Base-by-base conservation (phyloP, 2,797 vertebrate genomes). In the Uromys caudimaculatus region DNA sequence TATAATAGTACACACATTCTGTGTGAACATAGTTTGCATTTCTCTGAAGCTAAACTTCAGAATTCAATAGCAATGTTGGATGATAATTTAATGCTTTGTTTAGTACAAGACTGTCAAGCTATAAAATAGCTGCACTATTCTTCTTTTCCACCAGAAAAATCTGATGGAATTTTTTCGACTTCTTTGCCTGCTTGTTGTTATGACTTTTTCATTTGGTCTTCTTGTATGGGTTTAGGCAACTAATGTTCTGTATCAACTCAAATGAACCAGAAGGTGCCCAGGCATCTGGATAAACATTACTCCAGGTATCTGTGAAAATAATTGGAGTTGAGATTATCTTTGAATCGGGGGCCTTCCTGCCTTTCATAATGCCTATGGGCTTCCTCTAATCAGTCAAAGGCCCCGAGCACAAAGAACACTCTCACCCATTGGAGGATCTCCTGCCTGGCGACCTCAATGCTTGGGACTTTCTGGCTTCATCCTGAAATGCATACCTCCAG, bases 71-170 rank as follows among this genome's bases (percentile, higher is more conserved):
- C n/a, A 54, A 24, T 77, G 47, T 23, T 69, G 14, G 78, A 67
- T 85, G 56, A n/a, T 77, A 71, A 92, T 81, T 95, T 89, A 90
- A 75, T 97, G 38, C 81, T 92, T 85, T 88, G 24, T 10, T 78
- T 90, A 93, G 91, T 81, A 52, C 67, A 93, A 93, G 89, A 60
- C 11, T 86, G 23, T 69, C 58, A 85, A 75, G 54, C 32, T 90
- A 41, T 47, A 47, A 84, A 94, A 60, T 7, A 67, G 52, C 21
- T 94, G 13, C 16, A n/a, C 11, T 69, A 54, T 50, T 89, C 90
- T 95, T 82, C 60, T 90, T 87, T 85, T 24, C 32, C 7, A 78
- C 9, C n/a, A 75, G 19, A 67, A 84, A 69, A 83, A 38, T 35
- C n/a, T 24, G 2, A 78, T 16, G 54, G 32, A 29, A 12, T 11